These are phyloP conservation scores for Danio choprae DNA, from an alignment of 2,797 vertebrate species.

Conservation along the genomic window DNA sequence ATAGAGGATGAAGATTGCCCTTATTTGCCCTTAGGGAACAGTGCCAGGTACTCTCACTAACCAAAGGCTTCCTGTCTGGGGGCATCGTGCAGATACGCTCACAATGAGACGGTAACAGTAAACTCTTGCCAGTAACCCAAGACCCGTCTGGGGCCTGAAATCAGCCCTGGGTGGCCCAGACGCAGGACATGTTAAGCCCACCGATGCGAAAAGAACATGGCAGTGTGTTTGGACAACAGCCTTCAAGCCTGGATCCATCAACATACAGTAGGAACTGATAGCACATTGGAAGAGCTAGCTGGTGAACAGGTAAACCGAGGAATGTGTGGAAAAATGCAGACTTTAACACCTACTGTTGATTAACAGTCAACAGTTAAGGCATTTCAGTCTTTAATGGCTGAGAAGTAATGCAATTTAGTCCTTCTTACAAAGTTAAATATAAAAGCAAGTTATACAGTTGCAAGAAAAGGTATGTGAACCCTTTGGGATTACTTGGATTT, in stretches of 20 bases:
- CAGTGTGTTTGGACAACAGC: constrained; percentile 31
- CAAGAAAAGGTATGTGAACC: too few relatives aligned
- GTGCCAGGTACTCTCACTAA: constrained; percentile 4
- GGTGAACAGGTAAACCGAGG: constrained; percentile 44
- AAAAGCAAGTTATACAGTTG: too few relatives aligned
- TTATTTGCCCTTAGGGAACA: constrained; percentile 32
- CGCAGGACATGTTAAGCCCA: constrained; percentile 1
- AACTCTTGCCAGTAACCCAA: constrained; percentile 47
- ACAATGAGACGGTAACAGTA: constrained; percentile 53
- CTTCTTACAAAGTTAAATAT: too few relatives aligned
- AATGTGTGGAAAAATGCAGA: constrained; percentile 17
- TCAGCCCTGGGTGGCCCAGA: constrained; percentile 34
- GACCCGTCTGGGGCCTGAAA: constrained; percentile 41
- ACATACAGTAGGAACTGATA: constrained; percentile 39
- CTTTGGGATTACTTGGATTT: too few relatives aligned
- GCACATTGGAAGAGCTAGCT: constrained; percentile 8
- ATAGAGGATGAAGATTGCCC: constrained; percentile 37
- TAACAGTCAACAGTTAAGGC: not conserved
- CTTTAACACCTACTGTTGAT: not conserved
- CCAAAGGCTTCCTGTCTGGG: constrained; percentile 23
- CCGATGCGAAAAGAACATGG: not conserved
- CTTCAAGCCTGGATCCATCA: constrained; percentile 28
- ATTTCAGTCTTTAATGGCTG: too few relatives aligned
- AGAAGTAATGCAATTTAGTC: too few relatives aligned
- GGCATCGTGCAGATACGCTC: constrained; percentile 52